Base-by-base conservation (phyloP, 2,888 invertebrate genomes). In the Mycogona germanica region DNA sequence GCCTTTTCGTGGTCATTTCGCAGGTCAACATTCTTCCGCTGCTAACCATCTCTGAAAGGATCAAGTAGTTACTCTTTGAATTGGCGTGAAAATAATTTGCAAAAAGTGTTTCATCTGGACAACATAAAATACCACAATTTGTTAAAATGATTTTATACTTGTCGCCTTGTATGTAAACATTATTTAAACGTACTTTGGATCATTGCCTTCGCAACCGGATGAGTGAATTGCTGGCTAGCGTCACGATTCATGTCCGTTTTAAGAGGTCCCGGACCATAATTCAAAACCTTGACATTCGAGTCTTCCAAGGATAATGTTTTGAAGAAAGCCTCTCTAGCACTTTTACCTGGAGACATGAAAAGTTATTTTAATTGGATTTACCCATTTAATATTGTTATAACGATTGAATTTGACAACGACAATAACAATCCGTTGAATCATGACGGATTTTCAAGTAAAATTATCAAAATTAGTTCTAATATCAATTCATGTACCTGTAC, bases 251-350 rank as follows among this genome's bases (percentile, higher is more conserved):
- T 95, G 51, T 86, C 82, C 0, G 95, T 96, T 61, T 87, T 80
- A 2, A 95, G 84, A 0, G 92, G 89, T 14, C 95, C 95, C 0
- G 96, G 95, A 1, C 89, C 82, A 71, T 93, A 96, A 70, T 83
- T 93, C 42, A 96, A 68, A 12, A 93, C 84, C 57, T 79, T 73
- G 1, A 84, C 68, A 35, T 79, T 70, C 12, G 79, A 78, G 63
- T 86, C 81, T 70, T 95, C 95, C 51, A 78, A 73, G 0, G 91
- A 88, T 51, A 93, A 72, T 2, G 84, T 69, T 64, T 78, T 78
- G 65, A 95, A 91, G 68, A 82, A 87, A 81, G 91, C 82, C 66
- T 93, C 87, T 48, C 93, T 75, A 0, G 88, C 85, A 1, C 93
- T 88, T 74, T 95, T 92, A 0, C 82, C 87, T 42, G 79, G 75